Evolutionary conservation across 2,113 vertebrate species (phyloP), one percentile per base, ranked within the genome.

Genomic region (human (Homo sapiens)): DNA sequence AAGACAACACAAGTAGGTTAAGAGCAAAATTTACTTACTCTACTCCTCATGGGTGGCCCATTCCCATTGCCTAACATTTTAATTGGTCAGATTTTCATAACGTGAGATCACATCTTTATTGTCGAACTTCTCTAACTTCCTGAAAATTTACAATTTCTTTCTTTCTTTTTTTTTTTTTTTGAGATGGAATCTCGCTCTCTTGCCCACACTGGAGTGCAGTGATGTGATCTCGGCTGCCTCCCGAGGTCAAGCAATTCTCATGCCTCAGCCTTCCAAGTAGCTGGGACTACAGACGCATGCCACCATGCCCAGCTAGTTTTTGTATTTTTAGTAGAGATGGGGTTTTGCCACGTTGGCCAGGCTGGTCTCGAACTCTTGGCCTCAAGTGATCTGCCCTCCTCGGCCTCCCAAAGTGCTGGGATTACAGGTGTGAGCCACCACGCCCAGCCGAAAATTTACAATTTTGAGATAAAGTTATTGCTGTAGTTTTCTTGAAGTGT

Each of bases 1-100:
- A 0, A 72, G 64, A 82, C 80, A 1, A n/a, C 4, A n/a, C 93
- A 92, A 72, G 99, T 99, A 96, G 98, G 97, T 73, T 2, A 23
- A 82, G 3, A 68, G 40, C 73, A 22, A 40, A 43, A 3, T 59
- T 40, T 17, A 27, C 20, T 55, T 50, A 64, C 35, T 12, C 6
- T 70, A 0, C 43, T 57, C 52, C 73, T 82, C 1, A 14, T 8
- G 43, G 40, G 43, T 7, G 2, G 12, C 35, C n/a, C 35, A 1
- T 59, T 68, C 12, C 18, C 25, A 2, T 16, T n/a, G 90, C 38
- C n/a, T 52, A 23, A 43, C 4, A 35, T 83, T 82, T 55, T 61
- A 59, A 64, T 45, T n/a, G 70, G 35, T 61, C 55, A 48, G 22
- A n/a, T 55, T 52, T 88, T 78, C 50, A 43, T 73, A 72, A 45